These are phyloP conservation scores for Acanthurus leucopareius DNA, from an alignment of 2,797 vertebrate genomes.

Conservation along the genomic window DNA sequence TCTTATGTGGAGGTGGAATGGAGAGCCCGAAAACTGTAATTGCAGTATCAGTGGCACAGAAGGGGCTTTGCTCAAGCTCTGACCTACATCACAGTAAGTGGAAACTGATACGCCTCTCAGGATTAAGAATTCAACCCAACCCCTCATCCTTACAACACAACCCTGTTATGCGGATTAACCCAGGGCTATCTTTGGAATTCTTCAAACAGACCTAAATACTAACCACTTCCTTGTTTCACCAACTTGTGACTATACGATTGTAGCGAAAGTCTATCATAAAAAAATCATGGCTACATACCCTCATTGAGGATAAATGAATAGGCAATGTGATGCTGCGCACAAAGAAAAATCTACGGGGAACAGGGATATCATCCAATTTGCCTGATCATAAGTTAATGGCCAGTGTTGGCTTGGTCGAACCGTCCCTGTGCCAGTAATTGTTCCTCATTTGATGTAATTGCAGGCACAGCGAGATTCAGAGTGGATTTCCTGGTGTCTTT, in stretches of 20 bases:
- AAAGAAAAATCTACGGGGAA: slow-evolving; percentile 15
- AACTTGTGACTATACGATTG: slow-evolving; percentile 44
- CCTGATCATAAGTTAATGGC: slow-evolving; percentile 67
- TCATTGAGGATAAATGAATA: slow-evolving; percentile 12
- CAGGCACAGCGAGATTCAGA: slow-evolving; percentile 66
- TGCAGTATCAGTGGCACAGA: slow-evolving; percentile 64
- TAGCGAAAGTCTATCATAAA: slow-evolving; percentile 15
- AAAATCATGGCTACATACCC: slow-evolving; percentile 27
- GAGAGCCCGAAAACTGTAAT: slow-evolving; percentile 51
- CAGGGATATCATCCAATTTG: slow-evolving; percentile 52
- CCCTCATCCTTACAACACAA: slow-evolving; percentile 69
- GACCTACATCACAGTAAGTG: slow-evolving; percentile 82
- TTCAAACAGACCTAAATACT: slow-evolving; percentile 64
- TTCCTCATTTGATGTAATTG: slow-evolving; percentile 69
- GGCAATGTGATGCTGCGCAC: slow-evolving; percentile 23
- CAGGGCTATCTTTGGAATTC: slow-evolving; percentile 73
- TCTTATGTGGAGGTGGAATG: slow-evolving; percentile 26
- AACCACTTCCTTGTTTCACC: slow-evolving; percentile 57
- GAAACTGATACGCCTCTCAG: slow-evolving; percentile 78
- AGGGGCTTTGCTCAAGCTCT: slow-evolving; percentile 71
- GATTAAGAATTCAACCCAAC: slow-evolving; percentile 79
- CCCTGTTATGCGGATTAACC: slow-evolving; percentile 77
- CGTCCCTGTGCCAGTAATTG: slow-evolving; percentile 70
- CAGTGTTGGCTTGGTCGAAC: slow-evolving; percentile 45
- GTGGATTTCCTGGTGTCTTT: slow-evolving; percentile 79